Evolutionary conservation across 2,113 vertebrate genomes (phyloP).

Genomic region (Coreoperca whiteheadi): DNA sequence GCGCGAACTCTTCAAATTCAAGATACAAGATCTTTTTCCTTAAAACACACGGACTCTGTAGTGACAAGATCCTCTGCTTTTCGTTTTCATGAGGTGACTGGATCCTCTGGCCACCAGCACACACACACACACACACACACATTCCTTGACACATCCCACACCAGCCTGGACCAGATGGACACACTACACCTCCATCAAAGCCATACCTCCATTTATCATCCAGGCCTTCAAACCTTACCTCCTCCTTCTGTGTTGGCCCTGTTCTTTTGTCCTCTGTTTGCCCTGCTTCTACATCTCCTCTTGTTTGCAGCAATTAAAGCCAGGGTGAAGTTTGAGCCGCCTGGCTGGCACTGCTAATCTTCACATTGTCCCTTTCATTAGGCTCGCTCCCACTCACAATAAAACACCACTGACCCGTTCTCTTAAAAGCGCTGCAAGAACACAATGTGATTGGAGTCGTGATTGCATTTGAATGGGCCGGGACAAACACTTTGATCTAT

Average conservation of each 20-base stretch:
- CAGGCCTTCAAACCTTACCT: constrained; percentile 62
- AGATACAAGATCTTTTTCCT: constrained; percentile 16
- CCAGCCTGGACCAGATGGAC: constrained; percentile 60
- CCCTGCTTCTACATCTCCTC: constrained; percentile 84
- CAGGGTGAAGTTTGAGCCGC: constrained; percentile 87
- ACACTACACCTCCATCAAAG: constrained; percentile 71
- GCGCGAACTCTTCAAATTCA: constrained; percentile 25
- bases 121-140: too few relatives aligned
- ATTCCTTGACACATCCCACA: constrained; percentile 64
- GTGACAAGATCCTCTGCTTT: constrained; percentile 41
- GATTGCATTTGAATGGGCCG: constrained; percentile 88
- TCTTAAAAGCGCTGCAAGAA: constrained; percentile 83
- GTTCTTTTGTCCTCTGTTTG: constrained; percentile 86
- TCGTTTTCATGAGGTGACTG: constrained; percentile 51
- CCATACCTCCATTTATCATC: constrained; percentile 65
- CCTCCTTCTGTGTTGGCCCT: constrained; percentile 69
- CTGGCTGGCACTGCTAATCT: constrained; percentile 90
- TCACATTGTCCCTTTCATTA: constrained; percentile 90
- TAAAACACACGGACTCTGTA: constrained; percentile 27
- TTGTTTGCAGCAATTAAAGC: constrained; percentile 90
- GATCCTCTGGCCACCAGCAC: constrained; percentile 33
- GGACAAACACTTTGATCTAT: constrained; percentile 89
- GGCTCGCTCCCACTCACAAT: constrained; percentile 87
- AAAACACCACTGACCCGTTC: constrained; percentile 87
- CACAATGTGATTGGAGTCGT: constrained; percentile 87